phyloP scores from a whole-genome alignment of 1,140 invertebrate genomes.

The Acyrthosiphon pisum region DNA sequence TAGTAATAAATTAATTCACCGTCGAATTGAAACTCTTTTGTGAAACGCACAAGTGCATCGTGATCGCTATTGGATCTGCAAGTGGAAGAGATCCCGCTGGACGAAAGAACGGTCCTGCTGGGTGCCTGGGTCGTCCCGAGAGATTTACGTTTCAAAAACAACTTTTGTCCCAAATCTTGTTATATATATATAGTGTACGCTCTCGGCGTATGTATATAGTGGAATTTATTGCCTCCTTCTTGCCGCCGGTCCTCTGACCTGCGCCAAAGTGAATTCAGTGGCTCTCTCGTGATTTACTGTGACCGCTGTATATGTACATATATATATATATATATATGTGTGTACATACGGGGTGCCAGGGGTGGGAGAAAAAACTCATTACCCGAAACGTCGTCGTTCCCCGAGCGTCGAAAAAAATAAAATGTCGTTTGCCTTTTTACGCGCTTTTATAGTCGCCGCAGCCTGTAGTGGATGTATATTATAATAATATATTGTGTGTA shows the following conservation, averaged over 20 bases:
- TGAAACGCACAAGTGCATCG: background rate
- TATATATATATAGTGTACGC: background rate
- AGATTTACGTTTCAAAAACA: conserved; percentile 46
- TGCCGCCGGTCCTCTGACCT: background rate
- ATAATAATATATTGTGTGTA: background rate
- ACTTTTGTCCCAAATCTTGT: conserved; percentile 43
- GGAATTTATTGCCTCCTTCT: conserved; percentile 27
- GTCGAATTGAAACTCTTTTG: background rate
- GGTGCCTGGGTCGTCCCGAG: background rate
- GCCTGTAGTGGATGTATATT: background rate
- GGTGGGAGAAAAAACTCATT: background rate
- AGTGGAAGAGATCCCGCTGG: background rate
- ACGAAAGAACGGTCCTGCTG: background rate
- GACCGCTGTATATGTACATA: background rate
- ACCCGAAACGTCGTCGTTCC: conserved; percentile 6
- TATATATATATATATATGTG: background rate
- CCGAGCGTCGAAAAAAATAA: background rate
- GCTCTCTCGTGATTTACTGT: conserved; percentile 7
- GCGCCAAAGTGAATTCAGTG: background rate
- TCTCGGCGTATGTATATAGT: background rate
- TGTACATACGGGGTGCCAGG: background rate
- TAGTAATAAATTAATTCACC: background rate
- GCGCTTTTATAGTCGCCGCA: background rate
- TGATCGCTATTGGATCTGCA: background rate
- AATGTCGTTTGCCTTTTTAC: background rate